phyloP scores from a whole-genome alignment of 1,140 invertebrate genomes.

The Cydia splendana region DNA sequence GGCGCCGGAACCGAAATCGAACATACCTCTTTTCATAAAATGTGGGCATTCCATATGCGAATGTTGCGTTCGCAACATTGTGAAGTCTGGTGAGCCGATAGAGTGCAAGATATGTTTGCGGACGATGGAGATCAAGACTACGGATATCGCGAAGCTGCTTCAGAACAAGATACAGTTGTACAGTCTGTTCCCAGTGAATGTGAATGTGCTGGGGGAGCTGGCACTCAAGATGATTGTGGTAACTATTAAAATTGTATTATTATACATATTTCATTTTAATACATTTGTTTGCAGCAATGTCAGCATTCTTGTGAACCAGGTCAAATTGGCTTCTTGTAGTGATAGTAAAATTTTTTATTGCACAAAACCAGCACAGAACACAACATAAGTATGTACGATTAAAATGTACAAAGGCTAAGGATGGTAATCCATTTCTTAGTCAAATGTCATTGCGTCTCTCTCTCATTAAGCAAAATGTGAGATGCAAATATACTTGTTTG shows the following conservation, averaged over 20 bases:
- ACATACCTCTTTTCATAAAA: constrained; percentile 64
- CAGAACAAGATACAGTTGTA: constrained; percentile 56
- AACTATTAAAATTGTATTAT: constrained; percentile 27
- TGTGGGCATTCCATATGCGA: constrained; percentile 75
- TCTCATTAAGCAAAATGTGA: too few relatives aligned
- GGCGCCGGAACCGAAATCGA: constrained; percentile 43
- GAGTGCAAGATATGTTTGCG: constrained; percentile 65
- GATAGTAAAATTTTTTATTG: too few relatives aligned
- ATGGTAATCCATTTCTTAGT: too few relatives aligned
- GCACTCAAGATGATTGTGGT: constrained; percentile 47
- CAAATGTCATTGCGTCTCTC: too few relatives aligned
- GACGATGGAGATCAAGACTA: constrained; percentile 48
- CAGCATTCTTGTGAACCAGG: neutral
- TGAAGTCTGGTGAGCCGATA: constrained; percentile 60
- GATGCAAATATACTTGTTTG: too few relatives aligned
- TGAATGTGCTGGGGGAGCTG: constrained; percentile 63
- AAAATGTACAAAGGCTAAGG: too few relatives aligned
- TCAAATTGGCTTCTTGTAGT: neutral
- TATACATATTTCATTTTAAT: neutral
- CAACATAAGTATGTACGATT: too few relatives aligned
- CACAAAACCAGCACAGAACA: too few relatives aligned
- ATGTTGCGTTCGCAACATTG: constrained; percentile 63
- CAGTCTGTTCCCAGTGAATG: constrained; percentile 62
- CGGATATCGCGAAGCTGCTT: constrained; percentile 43
- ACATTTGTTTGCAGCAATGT: neutral